Evolutionary conservation across 2,113 vertebrate genomes (phyloP).

Genomic region (Campylomormyrus numenius): DNA sequence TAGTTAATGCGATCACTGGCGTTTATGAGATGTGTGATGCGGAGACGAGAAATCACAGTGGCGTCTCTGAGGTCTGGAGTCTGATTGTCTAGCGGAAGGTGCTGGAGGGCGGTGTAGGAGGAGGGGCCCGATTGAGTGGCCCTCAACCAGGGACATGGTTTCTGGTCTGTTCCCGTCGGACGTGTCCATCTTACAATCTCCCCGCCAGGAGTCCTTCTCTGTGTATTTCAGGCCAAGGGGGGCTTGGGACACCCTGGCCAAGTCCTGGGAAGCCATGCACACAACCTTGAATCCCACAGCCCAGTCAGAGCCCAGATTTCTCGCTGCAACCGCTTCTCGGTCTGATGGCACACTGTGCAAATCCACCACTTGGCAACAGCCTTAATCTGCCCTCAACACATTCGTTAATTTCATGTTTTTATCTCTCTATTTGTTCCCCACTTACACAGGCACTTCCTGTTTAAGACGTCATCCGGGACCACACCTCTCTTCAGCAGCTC

Average conservation of each 20-base stretch:
- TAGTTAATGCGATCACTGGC: background rate
- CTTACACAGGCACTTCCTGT: conserved; percentile 85
- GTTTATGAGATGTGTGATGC: background rate
- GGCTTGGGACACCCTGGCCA: background rate
- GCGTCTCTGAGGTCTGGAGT: background rate
- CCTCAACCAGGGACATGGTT: background rate
- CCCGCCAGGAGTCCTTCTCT: background rate
- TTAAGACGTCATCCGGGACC: conserved; percentile 96
- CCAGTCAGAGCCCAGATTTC: background rate
- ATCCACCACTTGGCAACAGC: background rate
- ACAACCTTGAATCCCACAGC: background rate
- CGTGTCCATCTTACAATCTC: background rate
- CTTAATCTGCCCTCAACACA: background rate
- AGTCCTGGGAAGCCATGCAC: background rate
- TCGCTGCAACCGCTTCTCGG: background rate
- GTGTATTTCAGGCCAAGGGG: background rate
- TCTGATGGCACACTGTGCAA: background rate
- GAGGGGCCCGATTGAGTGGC: background rate
- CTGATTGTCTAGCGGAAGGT: background rate
- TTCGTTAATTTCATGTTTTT: background rate
- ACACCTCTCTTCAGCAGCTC: conserved; percentile 97
- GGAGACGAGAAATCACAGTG: conserved; percentile 8
- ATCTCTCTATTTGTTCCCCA: background rate
- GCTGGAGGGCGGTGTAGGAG: background rate
- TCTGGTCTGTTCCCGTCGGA: background rate